Evolutionary conservation across 2,797 vertebrate species (phyloP).

Genomic region (Bradypus variegatus): DNA sequence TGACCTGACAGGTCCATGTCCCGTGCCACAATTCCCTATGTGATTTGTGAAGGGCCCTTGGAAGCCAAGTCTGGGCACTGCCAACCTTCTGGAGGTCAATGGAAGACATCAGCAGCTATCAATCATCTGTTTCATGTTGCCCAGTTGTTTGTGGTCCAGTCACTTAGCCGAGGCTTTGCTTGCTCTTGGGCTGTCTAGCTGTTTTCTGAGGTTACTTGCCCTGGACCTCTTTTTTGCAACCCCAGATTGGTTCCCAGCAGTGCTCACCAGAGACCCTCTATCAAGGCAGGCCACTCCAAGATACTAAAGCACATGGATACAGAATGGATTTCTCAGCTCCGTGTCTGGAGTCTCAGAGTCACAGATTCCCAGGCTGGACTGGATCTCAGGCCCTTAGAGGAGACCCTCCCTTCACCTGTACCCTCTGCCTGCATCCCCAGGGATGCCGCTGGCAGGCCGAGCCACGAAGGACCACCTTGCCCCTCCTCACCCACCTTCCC

Average conservation of each 20-base stretch:
- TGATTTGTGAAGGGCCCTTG: background rate
- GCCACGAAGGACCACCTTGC: background rate
- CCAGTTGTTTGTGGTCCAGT: background rate
- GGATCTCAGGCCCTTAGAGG: background rate
- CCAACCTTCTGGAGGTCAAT: background rate
- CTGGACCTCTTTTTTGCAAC: background rate
- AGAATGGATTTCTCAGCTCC: background rate
- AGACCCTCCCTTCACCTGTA: background rate
- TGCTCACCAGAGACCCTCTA: background rate
- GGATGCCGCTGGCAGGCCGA: background rate
- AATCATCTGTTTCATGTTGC: background rate
- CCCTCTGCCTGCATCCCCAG: background rate
- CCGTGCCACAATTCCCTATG: background rate
- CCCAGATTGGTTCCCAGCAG: background rate
- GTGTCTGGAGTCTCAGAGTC: background rate
- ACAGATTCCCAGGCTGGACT: background rate
- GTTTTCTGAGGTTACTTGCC: background rate
- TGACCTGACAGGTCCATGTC: background rate
- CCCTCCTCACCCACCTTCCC: background rate
- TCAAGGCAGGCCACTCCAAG: background rate
- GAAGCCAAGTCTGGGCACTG: background rate
- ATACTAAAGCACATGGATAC: accelerated
- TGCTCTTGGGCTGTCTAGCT: background rate
- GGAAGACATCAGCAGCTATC: background rate
- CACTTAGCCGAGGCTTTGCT: background rate